Conservation (phyloP, 2,888 invertebrate species). For the Dasypogon diadema region DNA sequence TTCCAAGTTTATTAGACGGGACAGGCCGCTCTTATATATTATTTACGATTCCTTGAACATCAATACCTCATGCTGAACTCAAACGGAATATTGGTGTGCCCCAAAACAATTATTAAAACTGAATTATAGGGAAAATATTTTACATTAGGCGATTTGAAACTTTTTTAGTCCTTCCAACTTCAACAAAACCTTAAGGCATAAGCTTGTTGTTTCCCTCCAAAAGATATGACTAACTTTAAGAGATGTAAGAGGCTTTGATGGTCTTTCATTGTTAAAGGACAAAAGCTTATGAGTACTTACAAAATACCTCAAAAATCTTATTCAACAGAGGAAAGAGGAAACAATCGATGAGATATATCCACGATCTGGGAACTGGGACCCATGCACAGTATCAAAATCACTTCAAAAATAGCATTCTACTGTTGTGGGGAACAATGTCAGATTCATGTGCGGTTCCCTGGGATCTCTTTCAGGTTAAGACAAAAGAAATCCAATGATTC, state of each 20-base stretch:
- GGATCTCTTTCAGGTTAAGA: slow-evolving; percentile 8
- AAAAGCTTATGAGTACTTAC: not conserved
- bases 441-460: slow-evolving; percentile 9
- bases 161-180: no score
- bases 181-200: no score
- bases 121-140: no score
- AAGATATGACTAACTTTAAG: not conserved
- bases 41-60: no score
- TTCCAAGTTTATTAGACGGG: no score
- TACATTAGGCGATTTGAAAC: no score
- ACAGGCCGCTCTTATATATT: no score
- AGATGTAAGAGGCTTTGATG: not conserved
- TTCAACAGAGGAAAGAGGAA: not conserved
- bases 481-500: slow-evolving; percentile 32
- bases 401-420: not conserved
- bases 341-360: slow-evolving; percentile 1
- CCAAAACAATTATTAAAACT: no score
- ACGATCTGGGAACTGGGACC: not conserved
- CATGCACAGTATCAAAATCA: slow-evolving; percentile 7
- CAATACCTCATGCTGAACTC: no score
- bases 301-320: not conserved
- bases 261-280: not conserved
- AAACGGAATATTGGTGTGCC: no score
- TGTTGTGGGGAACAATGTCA: slow-evolving; percentile 18
- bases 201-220: no score